Conservation (phyloP, 53 echinoderm and acorn worm species). For the Holothuria leucospilota region DNA sequence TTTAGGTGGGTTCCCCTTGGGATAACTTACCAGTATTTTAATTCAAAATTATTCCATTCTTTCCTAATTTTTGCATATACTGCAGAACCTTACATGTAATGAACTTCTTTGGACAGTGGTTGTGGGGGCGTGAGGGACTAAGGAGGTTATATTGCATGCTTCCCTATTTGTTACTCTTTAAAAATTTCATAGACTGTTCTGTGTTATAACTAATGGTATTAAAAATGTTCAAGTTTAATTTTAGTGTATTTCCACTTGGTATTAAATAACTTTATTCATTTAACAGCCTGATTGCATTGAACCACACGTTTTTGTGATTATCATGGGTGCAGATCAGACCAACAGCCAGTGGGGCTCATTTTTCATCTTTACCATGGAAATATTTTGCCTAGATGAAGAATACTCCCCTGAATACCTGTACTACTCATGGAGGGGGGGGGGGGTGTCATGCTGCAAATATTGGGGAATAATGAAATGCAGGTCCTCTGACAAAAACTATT, state of each 20-base stretch:
- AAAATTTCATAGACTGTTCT: no score
- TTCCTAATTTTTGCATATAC: no score
- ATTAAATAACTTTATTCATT: no score
- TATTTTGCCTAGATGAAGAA: constrained; percentile 5
- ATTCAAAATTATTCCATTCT: not conserved
- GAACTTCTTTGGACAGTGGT: not conserved
- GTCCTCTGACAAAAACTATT: not conserved
- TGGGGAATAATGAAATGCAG: not conserved
- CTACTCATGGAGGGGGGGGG: not conserved
- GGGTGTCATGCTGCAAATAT: not conserved
- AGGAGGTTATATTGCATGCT: no score
- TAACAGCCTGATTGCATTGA: no score
- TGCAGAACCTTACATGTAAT: no score
- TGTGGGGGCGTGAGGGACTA: no score
- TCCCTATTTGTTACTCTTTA: no score
- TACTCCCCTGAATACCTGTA: constrained; percentile 4
- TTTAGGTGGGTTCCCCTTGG: constrained; percentile 27
- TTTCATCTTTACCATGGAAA: not conserved
- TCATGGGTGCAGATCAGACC: constrained; percentile 15
- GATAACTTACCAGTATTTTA: not conserved
- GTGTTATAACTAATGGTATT: no score
- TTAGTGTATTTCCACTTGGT: no score
- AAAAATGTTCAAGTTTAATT: no score
- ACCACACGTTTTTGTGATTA: no score
- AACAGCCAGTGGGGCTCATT: constrained; percentile 13